Percentiles rank a stretch among this genome's conserved stretches.
Evolutionary conservation across 2,888 invertebrate genomes (phyloP).

Genomic region (Liodrosophila aerea): DNA sequence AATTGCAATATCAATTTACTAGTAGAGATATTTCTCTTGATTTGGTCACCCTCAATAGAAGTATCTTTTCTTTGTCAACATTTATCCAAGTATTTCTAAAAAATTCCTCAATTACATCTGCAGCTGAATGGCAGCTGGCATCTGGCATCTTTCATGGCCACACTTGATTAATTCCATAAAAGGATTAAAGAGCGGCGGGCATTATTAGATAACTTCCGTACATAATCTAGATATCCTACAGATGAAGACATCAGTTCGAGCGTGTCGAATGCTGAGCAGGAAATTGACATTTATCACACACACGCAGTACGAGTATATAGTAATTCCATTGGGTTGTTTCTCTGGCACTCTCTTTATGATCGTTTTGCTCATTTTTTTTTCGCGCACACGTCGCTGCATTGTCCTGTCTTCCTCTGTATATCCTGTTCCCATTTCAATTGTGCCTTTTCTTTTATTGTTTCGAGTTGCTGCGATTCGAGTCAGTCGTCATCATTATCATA

Average conservation of each 20-base stretch:
- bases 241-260: conserved; percentile 66
- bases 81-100: no score
- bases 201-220: conserved; percentile 70
- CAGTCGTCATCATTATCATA: conserved; percentile 77
- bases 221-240: conserved; percentile 51
- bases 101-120: conserved; percentile 45
- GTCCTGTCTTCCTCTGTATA: conserved; percentile 17
- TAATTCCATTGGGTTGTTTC: conserved; percentile 12
- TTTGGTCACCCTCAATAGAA: no score
- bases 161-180: conserved; percentile 77
- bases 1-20: no score
- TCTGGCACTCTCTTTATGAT: conserved; percentile 8
- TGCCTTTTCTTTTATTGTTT: conserved; percentile 6
- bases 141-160: conserved; percentile 57
- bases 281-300: conserved; percentile 79
- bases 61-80: background rate
- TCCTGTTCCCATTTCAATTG: conserved; percentile 79
- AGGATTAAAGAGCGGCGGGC: conserved; percentile 62
- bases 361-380: conserved; percentile 54
- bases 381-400: conserved; percentile 57
- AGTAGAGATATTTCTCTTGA: no score
- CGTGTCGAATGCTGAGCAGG: conserved; percentile 78
- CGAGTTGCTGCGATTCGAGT: conserved; percentile 52
- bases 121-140: conserved; percentile 33
- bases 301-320: no score